Conservation (phyloP, 2,113 vertebrate genomes). For the Albula glossodonta region DNA sequence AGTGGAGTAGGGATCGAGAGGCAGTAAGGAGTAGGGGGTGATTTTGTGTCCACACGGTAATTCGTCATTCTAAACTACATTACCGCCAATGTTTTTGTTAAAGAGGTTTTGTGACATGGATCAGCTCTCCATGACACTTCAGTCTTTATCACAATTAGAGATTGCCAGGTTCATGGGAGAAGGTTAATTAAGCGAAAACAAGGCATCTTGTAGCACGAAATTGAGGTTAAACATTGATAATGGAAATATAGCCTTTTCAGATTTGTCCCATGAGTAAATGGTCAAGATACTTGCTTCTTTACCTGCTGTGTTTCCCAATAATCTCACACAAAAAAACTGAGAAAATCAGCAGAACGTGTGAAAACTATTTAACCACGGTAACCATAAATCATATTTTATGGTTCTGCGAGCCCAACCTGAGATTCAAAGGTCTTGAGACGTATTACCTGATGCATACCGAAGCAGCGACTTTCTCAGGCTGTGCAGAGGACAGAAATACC, state of each 20-base stretch:
- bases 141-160: not conserved
- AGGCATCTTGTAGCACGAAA: not conserved
- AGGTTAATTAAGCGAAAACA: not conserved
- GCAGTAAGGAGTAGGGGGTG: not conserved
- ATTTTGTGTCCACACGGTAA: not conserved
- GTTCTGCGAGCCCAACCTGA: not conserved
- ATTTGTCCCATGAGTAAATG: not conserved
- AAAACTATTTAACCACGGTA: not conserved
- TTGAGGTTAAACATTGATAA: not conserved
- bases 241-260: not conserved
- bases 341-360: not conserved
- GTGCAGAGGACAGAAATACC: too few relatives aligned
- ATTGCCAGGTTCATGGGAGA: conserved; percentile 46
- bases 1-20: not conserved
- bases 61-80: not conserved
- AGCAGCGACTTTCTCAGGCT: not conserved
- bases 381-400: not conserved
- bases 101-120: not conserved
- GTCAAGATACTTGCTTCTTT: not conserved
- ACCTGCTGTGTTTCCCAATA: not conserved
- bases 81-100: not conserved
- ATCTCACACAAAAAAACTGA: not conserved
- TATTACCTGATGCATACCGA: not conserved
- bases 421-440: not conserved
- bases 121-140: not conserved